These are phyloP conservation scores for Phyllotis vaccarum DNA, from an alignment of 2,797 vertebrate genomes.

Conservation along the genomic window DNA sequence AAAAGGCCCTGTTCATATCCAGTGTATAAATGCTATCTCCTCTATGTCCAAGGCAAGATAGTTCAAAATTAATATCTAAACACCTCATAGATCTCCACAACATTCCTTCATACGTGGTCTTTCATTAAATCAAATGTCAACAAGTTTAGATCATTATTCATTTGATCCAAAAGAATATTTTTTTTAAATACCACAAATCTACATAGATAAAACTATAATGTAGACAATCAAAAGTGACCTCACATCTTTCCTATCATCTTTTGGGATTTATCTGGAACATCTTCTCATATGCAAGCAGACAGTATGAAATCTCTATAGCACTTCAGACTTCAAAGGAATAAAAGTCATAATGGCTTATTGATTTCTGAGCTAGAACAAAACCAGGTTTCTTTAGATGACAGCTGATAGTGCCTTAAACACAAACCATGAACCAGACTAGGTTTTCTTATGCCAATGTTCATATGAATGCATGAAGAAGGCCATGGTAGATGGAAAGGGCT, in stretches of 20 bases:
- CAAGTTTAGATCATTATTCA: neutral
- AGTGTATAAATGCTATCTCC: neutral
- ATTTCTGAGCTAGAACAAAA: neutral
- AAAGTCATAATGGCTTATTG: neutral
- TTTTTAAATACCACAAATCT: neutral
- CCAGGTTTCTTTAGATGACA: slow-evolving; percentile 39
- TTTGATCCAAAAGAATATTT: slow-evolving; percentile 15
- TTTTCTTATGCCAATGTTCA: neutral
- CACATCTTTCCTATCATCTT: neutral
- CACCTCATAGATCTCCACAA: neutral
- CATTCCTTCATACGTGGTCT: neutral
- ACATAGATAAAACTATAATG: neutral
- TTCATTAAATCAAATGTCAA: slow-evolving; percentile 18
- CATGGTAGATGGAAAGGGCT: neutral
- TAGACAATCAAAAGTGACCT: neutral
- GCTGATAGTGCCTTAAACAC: neutral
- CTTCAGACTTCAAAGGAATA: neutral
- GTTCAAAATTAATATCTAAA: neutral
- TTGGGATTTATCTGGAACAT: neutral
- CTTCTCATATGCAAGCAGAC: neutral
- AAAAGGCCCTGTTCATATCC: neutral
- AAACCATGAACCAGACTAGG: neutral
- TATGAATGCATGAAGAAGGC: neutral
- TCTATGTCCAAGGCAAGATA: slow-evolving; percentile 23
- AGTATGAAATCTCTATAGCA: neutral